Evolutionary conservation across 2,113 vertebrate species (phyloP).

Genomic region (Rhodinocichla rosea): DNA sequence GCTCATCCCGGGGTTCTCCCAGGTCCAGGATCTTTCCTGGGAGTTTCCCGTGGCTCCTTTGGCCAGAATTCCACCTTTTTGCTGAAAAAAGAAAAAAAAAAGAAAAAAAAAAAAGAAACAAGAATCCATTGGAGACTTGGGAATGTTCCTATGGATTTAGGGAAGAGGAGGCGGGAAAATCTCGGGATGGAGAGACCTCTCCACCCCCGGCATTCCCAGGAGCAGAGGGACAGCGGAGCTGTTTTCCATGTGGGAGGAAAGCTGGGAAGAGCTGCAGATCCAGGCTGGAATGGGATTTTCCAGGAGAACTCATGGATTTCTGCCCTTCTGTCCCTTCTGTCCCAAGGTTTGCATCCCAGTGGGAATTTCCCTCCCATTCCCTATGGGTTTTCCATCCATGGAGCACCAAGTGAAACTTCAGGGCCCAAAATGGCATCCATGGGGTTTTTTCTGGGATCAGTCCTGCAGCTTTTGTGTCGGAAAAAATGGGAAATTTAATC

Average conservation of each 20-base stretch:
- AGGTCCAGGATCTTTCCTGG: fast-evolving
- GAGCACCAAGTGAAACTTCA: not conserved
- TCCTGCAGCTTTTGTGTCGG: not conserved
- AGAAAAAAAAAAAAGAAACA: too few relatives aligned
- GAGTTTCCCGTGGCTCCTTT: not conserved
- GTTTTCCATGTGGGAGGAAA: not conserved
- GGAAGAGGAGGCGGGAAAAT: not conserved
- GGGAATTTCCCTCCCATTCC: not conserved
- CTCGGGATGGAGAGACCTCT: not conserved
- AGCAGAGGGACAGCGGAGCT: not conserved
- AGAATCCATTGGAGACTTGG: not conserved
- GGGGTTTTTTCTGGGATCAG: not conserved
- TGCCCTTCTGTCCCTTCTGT: not conserved
- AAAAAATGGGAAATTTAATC: fast-evolving
- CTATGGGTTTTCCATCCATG: not conserved
- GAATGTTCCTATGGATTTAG: fast-evolving
- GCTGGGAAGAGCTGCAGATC: not conserved
- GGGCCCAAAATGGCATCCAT: not conserved
- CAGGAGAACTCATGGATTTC: not conserved
- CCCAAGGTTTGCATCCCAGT: not conserved
- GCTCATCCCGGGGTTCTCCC: not conserved
- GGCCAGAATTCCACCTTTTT: not conserved
- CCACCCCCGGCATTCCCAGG: not conserved
- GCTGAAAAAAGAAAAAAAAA: not conserved
- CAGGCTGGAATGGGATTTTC: not conserved